Evolutionary conservation across 2,797 vertebrate genomes (phyloP), one percentile per base, ranked within the genome.

Genomic region (Lepilemur ruficaudatus): DNA sequence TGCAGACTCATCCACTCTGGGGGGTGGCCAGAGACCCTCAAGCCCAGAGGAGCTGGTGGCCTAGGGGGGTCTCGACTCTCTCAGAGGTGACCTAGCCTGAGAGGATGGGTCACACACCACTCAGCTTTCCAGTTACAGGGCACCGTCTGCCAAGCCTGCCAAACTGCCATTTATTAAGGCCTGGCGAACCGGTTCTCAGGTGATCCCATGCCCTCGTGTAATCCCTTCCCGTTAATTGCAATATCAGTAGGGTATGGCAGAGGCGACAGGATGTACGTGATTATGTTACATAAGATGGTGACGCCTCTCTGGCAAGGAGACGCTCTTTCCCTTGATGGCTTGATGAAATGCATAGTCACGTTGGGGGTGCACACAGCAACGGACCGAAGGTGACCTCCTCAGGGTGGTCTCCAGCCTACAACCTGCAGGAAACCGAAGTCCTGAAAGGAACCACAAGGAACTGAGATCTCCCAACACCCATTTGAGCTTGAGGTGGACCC

Each of bases 141-240:
- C 14, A 13, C 41, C 12, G 1, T 81, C n/a, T n/a, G 48, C 75
- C 17, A 38, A 28, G 41, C 13, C 55, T 23, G 48, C 48, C 48
- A 69, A 25, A 43, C 67, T 50, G 41, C 35, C 41, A 4, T 81
- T 70, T 50, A 76, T 67, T 35, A 28, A 67, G 61, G 25, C 25
- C 14, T 7, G 32, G 28, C 2, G 1, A 46, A 35, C 4, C 5
- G 2, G 17, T 46, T 20, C 13, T n/a, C 9, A 8, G 12, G 38
- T 38, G 32, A 61, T 7, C 18, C 43, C 72, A 10, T 14, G 75
- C 23, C 41, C 50, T 38, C 13, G 1, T 10, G 13, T 41, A 15
- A 43, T 23, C 4, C 17, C 38, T 32, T 38, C 48, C 30, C 22
- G 17, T 48, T n/a, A 20, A 43, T 4, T 28, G 30, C 28, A 32